phyloP scores from a whole-genome alignment of 1,140 invertebrate species.

The Whitmania pigra region DNA sequence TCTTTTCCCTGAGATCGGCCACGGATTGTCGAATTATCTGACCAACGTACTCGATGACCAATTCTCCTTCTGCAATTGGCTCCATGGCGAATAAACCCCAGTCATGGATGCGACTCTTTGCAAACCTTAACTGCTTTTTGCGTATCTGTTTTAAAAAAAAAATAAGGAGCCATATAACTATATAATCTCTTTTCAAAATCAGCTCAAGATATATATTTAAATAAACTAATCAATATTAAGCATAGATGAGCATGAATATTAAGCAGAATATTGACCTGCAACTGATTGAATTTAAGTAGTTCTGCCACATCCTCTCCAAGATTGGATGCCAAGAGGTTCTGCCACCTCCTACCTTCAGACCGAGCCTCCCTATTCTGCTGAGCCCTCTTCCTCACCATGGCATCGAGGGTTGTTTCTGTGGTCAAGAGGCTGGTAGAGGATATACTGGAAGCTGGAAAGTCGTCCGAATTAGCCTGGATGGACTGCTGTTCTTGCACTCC shows the following conservation, averaged over 20 bases:
- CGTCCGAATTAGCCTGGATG: background rate
- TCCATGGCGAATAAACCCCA: slow-evolving; percentile 99
- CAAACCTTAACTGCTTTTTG: slow-evolving; percentile 93
- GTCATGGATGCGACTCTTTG: slow-evolving; percentile 93
- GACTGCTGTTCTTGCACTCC: slow-evolving; percentile 14
- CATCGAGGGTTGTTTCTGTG: background rate
- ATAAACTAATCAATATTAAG: too few relatives aligned
- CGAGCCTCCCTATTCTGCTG: slow-evolving; percentile 63
- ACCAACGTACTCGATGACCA: slow-evolving; percentile 99
- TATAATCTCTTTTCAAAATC: too few relatives aligned
- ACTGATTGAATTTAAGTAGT: slow-evolving; percentile 89
- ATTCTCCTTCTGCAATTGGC: slow-evolving; percentile 93
- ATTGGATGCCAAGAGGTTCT: slow-evolving; percentile 51
- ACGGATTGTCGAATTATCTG: slow-evolving; percentile 85
- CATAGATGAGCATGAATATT: too few relatives aligned
- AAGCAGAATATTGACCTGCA: slow-evolving; percentile 54
- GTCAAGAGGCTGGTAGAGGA: background rate
- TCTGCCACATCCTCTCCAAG: slow-evolving; percentile 70
- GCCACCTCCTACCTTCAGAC: slow-evolving; percentile 76
- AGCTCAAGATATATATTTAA: too few relatives aligned
- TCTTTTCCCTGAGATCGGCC: slow-evolving; percentile 81
- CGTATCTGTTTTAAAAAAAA: slow-evolving; percentile 55
- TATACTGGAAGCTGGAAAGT: background rate
- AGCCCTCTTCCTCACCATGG: slow-evolving; percentile 23
- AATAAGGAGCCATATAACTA: too few relatives aligned